Percentiles rank a stretch among this genome's conserved stretches.
phyloP scores from a whole-genome alignment of 2,888 invertebrate genomes.

The Busseola fusca region DNA sequence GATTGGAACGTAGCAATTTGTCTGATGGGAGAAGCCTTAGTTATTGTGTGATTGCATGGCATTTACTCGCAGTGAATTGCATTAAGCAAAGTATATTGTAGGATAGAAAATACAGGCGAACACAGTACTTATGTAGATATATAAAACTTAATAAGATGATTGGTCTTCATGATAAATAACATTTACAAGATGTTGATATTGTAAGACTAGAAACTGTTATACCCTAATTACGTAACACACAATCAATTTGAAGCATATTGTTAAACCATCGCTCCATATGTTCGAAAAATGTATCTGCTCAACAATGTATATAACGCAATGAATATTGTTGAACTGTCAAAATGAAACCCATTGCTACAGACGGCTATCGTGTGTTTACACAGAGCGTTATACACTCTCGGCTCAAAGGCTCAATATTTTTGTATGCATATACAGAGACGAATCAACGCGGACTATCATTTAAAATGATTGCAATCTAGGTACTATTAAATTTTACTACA shows the following conservation, averaged over 20 bases:
- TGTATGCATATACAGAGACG: neutral
- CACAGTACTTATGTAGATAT: neutral
- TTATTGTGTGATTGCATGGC: constrained; percentile 39
- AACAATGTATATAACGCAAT: too few species aligned
- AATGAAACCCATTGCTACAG: too few species aligned
- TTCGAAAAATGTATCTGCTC: too few species aligned
- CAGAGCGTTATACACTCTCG: neutral
- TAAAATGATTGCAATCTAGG: constrained; percentile 1
- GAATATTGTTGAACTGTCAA: too few species aligned
- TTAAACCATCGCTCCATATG: too few species aligned
- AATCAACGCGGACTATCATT: constrained; percentile 3
- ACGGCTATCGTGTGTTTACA: too few species aligned
- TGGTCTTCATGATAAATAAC: neutral
- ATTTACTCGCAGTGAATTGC: constrained; percentile 28
- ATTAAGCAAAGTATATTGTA: constrained; percentile 22
- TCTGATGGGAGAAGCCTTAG: constrained; percentile 39
- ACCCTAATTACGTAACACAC: too few species aligned
- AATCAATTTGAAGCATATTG: too few species aligned
- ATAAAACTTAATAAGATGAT: neutral
- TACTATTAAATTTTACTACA: constrained; percentile 25
- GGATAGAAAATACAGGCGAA: neutral
- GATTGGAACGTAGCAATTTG: constrained; percentile 39
- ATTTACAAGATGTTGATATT: too few species aligned
- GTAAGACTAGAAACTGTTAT: too few species aligned
- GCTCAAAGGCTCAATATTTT: constrained; percentile 12